A percentile compares a stretch with the other conserved stretches of the same genome.
These are phyloP conservation scores for Falco punctatus DNA, from an alignment of 2,113 vertebrate genomes.

Conservation along the genomic window DNA sequence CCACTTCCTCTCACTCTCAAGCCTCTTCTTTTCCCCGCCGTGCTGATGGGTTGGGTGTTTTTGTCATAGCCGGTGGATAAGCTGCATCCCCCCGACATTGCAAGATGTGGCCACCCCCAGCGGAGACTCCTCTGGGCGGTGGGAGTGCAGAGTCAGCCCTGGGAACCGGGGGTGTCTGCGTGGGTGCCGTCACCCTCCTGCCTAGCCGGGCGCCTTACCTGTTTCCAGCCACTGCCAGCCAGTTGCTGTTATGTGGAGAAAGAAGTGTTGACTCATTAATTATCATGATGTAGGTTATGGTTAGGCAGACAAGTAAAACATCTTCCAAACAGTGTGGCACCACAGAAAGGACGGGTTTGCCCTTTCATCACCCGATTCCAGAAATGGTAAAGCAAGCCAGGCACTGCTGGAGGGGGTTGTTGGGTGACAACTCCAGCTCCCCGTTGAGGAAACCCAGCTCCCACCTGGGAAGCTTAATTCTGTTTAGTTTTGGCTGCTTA, in stretches of 20 bases:
- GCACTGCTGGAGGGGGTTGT: not conserved
- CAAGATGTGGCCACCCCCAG: not conserved
- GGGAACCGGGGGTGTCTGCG: rapidly evolving
- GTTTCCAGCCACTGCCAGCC: not conserved
- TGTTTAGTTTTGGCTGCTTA: not conserved
- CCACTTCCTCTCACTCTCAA: slow-evolving; percentile 80
- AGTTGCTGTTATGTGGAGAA: not conserved
- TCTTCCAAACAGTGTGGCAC: not conserved
- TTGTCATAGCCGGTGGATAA: not conserved
- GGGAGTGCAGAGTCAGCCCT: not conserved
- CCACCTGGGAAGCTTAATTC: not conserved
- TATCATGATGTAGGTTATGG: slow-evolving; percentile 5
- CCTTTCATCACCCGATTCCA: not conserved
- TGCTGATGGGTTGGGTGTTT: not conserved
- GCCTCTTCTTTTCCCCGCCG: not conserved
- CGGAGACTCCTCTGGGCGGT: not conserved
- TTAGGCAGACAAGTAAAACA: slow-evolving; percentile 35
- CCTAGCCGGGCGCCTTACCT: not conserved
- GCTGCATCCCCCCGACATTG: not conserved
- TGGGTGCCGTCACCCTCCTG: not conserved
- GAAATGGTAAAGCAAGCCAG: not conserved
- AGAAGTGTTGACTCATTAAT: slow-evolving; percentile 53
- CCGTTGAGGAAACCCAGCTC: not conserved
- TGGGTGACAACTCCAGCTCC: not conserved
- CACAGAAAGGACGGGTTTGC: not conserved